These are phyloP conservation scores for Drosophila vallismaia DNA, from an alignment of 2,888 invertebrate species.

Conservation along the genomic window DNA sequence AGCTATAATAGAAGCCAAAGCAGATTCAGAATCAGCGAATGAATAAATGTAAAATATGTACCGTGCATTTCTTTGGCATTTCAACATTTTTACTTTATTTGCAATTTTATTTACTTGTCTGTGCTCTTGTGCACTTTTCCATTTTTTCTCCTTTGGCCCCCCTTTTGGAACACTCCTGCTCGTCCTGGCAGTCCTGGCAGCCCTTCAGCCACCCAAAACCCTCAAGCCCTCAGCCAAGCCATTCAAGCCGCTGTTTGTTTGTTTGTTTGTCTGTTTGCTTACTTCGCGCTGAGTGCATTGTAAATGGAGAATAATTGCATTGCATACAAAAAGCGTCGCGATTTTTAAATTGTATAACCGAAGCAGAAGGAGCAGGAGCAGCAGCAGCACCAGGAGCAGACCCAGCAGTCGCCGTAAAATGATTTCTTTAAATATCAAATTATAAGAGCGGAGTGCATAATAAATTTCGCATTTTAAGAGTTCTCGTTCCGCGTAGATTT, in stretches of 20 bases:
- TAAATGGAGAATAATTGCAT: slow-evolving; percentile 78
- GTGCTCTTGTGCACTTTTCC: slow-evolving; percentile 33
- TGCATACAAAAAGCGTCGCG: slow-evolving; percentile 61
- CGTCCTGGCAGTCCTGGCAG: background rate
- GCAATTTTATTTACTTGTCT: slow-evolving; percentile 71
- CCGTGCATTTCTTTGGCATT: slow-evolving; percentile 77
- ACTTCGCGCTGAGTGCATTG: slow-evolving; percentile 71
- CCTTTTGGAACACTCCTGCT: background rate
- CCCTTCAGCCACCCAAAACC: background rate
- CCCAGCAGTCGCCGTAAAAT: slow-evolving; percentile 41
- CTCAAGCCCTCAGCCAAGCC: slow-evolving; percentile 13
- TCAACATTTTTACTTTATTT: slow-evolving; percentile 69
- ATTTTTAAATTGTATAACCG: slow-evolving; percentile 63
- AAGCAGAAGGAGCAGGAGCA: slow-evolving; percentile 25
- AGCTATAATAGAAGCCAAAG: slow-evolving; percentile 22
- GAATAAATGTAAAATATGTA: slow-evolving; percentile 79
- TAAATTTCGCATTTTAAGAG: slow-evolving; percentile 51
- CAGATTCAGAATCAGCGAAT: slow-evolving; percentile 55
- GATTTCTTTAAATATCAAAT: slow-evolving; percentile 58
- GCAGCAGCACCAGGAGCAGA: slow-evolving; percentile 15
- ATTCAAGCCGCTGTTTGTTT: slow-evolving; percentile 37
- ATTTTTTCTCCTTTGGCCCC: slow-evolving; percentile 26
- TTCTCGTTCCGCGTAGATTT: slow-evolving; percentile 54
- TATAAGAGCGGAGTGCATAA: slow-evolving; percentile 43
- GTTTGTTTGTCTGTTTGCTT: slow-evolving; percentile 43